Evolutionary conservation across 2,797 vertebrate species (phyloP).

Genomic region (Labroides dimidiatus): DNA sequence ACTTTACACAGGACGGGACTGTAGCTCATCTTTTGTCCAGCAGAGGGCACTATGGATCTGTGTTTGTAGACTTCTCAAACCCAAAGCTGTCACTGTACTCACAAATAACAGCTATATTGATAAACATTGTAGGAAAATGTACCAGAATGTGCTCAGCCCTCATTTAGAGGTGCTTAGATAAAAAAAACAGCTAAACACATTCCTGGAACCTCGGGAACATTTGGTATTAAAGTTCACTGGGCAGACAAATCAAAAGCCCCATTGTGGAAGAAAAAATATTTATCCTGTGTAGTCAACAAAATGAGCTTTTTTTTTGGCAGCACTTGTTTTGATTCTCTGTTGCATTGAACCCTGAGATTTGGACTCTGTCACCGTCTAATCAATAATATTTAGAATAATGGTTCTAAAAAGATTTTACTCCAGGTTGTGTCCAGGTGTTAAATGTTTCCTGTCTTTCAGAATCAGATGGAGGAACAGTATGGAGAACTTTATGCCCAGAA

Average conservation of each 20-base stretch:
- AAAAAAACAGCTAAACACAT: background rate
- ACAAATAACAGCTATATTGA: background rate
- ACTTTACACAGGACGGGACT: background rate
- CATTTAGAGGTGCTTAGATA: background rate
- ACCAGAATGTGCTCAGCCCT: background rate
- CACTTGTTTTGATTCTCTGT: background rate
- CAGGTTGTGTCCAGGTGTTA: background rate
- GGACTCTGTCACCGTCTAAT: background rate
- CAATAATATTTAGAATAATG: background rate
- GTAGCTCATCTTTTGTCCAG: conserved; percentile 25
- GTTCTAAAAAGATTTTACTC: background rate
- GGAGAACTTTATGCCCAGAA: conserved; percentile 79
- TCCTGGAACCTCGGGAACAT: background rate
- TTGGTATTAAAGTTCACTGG: conserved; percentile 7
- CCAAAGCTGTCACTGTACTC: too few species aligned
- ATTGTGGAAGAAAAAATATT: background rate
- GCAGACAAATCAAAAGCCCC: background rate
- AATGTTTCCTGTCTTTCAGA: conserved; percentile 57
- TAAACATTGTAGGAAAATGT: background rate
- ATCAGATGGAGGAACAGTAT: conserved; percentile 77
- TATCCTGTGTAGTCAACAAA: background rate
- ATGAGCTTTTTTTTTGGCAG: background rate
- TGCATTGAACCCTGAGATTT: background rate
- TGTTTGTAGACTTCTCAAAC: too few species aligned
- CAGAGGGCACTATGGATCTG: conserved; percentile 37